Percentiles rank a stretch among this genome's conserved stretches.
Evolutionary conservation across 2,113 vertebrate genomes (phyloP).

Genomic region (Gnathonemus longibarbis): DNA sequence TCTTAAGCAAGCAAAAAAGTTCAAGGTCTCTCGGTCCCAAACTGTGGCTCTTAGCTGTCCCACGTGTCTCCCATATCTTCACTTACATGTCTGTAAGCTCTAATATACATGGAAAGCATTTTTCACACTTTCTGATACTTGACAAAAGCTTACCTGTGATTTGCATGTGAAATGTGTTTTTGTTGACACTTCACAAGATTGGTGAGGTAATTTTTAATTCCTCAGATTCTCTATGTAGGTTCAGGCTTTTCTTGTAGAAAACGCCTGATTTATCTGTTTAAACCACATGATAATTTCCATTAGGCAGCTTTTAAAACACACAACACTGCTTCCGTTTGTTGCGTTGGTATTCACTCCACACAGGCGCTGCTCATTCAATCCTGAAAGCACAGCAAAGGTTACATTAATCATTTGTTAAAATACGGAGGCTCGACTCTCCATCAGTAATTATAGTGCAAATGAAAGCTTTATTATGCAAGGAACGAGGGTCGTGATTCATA

Average conservation of each 20-base stretch:
- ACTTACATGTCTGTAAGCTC: not conserved
- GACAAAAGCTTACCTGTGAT: not conserved
- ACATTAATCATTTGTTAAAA: conserved; percentile 19
- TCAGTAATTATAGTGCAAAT: conserved; percentile 53
- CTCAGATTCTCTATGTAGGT: not conserved
- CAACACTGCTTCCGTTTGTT: not conserved
- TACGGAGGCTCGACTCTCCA: not conserved
- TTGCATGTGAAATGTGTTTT: not conserved
- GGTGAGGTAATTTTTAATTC: not conserved
- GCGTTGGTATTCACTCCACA: not conserved
- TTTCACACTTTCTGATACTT: not conserved
- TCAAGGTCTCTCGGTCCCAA: not conserved
- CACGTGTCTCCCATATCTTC: not conserved
- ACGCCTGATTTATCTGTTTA: not conserved
- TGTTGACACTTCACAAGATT: not conserved
- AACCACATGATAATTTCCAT: not conserved
- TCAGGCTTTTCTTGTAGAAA: not conserved
- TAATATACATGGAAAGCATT: not conserved
- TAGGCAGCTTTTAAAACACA: not conserved
- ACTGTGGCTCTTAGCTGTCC: not conserved
- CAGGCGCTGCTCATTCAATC: not conserved
- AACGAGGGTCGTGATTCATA: conserved; percentile 24
- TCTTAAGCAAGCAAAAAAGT: not conserved
- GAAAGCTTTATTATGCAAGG: conserved; percentile 70
- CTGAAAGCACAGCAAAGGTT: conserved; percentile 12